These are phyloP conservation scores for Hypomecis punctinalis DNA, from an alignment of 2,888 invertebrate genomes.

Conservation along the genomic window DNA sequence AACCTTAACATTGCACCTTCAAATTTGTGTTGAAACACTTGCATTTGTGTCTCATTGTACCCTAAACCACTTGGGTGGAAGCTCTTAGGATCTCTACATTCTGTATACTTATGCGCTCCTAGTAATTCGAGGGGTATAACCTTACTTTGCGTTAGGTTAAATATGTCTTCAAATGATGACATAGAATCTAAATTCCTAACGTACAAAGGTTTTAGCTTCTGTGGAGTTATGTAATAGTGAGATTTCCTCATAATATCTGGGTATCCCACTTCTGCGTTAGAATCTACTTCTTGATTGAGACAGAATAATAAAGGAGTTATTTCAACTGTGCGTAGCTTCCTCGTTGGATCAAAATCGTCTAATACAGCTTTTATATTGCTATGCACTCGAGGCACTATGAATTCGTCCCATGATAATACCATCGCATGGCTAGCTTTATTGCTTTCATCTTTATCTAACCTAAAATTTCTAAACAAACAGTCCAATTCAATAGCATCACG, in stretches of 20 bases:
- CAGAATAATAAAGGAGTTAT: slow-evolving; percentile 72
- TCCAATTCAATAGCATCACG: slow-evolving; percentile 86
- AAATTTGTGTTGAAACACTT: slow-evolving; percentile 78
- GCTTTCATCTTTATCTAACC: slow-evolving; percentile 76
- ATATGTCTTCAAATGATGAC: slow-evolving; percentile 74
- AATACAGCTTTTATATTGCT: slow-evolving; percentile 82
- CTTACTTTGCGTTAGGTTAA: slow-evolving; percentile 62
- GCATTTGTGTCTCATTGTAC: slow-evolving; percentile 78
- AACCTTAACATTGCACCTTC: slow-evolving; percentile 83
- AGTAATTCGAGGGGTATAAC: slow-evolving; percentile 67
- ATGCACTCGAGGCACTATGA: slow-evolving; percentile 86
- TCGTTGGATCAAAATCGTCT: slow-evolving; percentile 78
- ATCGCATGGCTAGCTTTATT: slow-evolving; percentile 82
- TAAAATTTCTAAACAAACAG: slow-evolving; percentile 87
- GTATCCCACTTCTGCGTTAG: slow-evolving; percentile 71
- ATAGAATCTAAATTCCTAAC: slow-evolving; percentile 78
- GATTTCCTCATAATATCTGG: slow-evolving; percentile 78
- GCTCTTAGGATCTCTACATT: slow-evolving; percentile 73
- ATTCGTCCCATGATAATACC: slow-evolving; percentile 87
- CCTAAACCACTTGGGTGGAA: slow-evolving; percentile 63
- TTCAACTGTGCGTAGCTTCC: slow-evolving; percentile 64
- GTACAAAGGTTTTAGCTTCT: slow-evolving; percentile 59
- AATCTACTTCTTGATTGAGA: slow-evolving; percentile 77
- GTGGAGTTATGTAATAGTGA: slow-evolving; percentile 70
- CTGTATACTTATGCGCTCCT: slow-evolving; percentile 77